phyloP scores from a whole-genome alignment of 2,888 invertebrate species.

The Melipona bicolor region DNA sequence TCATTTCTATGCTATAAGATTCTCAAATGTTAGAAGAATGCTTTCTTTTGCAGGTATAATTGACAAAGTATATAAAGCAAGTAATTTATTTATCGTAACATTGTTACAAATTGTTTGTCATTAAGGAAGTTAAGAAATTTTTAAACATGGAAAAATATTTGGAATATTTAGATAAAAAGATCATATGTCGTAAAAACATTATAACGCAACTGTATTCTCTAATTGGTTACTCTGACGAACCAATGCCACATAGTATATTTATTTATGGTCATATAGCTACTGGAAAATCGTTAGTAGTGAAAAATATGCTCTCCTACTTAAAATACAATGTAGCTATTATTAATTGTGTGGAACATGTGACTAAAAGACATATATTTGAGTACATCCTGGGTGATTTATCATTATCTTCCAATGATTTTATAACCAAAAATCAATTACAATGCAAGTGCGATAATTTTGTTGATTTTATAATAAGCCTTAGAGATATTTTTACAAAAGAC shows the following conservation, averaged over 20 bases:
- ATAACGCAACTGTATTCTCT: constrained; percentile 85
- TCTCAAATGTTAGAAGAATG: constrained; percentile 32
- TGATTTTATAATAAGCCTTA: constrained; percentile 87
- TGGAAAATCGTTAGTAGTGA: constrained; percentile 91
- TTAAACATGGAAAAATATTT: constrained; percentile 85
- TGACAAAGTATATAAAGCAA: constrained; percentile 64
- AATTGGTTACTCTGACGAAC: constrained; percentile 86
- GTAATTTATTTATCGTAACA: background rate
- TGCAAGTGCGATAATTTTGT: constrained; percentile 89
- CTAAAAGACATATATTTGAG: constrained; percentile 91
- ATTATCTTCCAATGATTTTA: constrained; percentile 81
- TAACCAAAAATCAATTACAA: constrained; percentile 81
- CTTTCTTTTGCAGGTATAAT: constrained; percentile 77
- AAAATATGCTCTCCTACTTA: constrained; percentile 86
- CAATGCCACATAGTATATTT: constrained; percentile 89
- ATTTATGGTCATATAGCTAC: constrained; percentile 93
- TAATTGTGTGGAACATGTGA: constrained; percentile 93
- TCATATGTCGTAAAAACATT: constrained; percentile 85
- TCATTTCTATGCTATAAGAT: background rate
- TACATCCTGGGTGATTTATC: constrained; percentile 88
- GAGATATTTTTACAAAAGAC: constrained; percentile 78
- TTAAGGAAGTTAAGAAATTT: background rate
- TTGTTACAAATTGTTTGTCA: constrained; percentile 8
- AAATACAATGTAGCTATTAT: constrained; percentile 88
- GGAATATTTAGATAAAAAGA: constrained; percentile 76